Evolutionary conservation across 1,140 invertebrate genomes (phyloP).

Genomic region (Drosophila kikkawai): DNA sequence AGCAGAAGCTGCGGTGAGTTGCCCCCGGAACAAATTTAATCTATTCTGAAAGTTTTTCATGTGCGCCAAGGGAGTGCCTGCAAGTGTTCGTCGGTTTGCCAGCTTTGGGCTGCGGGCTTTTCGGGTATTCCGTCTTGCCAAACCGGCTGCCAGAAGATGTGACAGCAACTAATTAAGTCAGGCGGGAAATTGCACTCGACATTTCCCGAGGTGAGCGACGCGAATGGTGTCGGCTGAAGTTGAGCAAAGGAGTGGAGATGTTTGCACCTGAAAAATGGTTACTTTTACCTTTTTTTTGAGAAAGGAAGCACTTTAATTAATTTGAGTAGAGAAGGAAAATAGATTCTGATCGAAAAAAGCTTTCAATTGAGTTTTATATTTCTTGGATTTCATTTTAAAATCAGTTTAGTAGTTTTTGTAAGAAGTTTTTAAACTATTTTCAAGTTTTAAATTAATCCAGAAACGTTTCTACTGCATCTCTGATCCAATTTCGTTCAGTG

Average conservation of each 20-base stretch:
- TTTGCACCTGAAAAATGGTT: slow-evolving; percentile 10
- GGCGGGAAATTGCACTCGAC: slow-evolving; percentile 46
- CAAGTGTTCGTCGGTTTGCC: slow-evolving; percentile 24
- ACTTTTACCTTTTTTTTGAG: slow-evolving; percentile 1
- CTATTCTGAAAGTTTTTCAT: slow-evolving; percentile 64
- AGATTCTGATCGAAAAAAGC: too few species aligned
- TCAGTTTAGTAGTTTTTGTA: not conserved
- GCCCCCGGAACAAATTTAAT: slow-evolving; percentile 57
- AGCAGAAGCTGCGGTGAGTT: slow-evolving; percentile 20
- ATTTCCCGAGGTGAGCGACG: slow-evolving; percentile 26
- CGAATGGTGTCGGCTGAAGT: slow-evolving; percentile 28
- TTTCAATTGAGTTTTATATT: not conserved
- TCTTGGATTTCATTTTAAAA: not conserved
- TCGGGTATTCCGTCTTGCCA: slow-evolving; percentile 28
- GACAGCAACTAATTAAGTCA: slow-evolving; percentile 62
- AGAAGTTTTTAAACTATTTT: not conserved
- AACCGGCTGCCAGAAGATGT: slow-evolving; percentile 42
- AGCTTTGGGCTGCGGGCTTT: slow-evolving; percentile 21
- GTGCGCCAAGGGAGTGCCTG: slow-evolving; percentile 47
- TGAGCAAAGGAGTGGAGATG: slow-evolving; percentile 13
- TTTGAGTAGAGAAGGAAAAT: not conserved
- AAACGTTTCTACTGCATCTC: not conserved
- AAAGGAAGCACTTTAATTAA: slow-evolving; percentile 4
- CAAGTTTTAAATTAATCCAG: not conserved
- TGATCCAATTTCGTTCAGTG: not conserved